Base-by-base conservation (phyloP, 2,888 invertebrate genomes). In the Timema podura region DNA sequence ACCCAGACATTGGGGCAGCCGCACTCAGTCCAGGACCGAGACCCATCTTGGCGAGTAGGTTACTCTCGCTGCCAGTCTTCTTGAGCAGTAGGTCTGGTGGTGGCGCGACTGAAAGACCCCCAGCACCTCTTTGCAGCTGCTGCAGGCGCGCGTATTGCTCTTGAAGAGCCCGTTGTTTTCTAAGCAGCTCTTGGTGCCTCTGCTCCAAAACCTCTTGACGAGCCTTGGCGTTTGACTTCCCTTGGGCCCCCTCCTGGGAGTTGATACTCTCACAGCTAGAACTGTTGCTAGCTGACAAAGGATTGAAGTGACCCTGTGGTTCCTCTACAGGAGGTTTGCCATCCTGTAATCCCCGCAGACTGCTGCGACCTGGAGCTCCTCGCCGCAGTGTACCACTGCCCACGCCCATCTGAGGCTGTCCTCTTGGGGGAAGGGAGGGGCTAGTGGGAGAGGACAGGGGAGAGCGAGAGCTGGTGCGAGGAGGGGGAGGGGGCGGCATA, bases 121-220 rank as follows among this genome's bases (percentile, higher is more conserved):
- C 87, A 0, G 89, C 89, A 75, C 90, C 89, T 75, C 93, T 87
- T 79, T 95, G 95, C 74, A 95, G 86, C 82, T 93, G 91, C 80
- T 96, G 95, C 71, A 96, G 82, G 44, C 95, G 87, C 16, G 93
- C 92, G 80, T 95, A 96, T 79, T 96, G 96, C 77, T 96, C 95
- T 79, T 96, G 95, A 30, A 96, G 83, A 16, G 93, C 91, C 76
- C 90, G 90, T 79, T 96, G 96, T 77, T 95, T 95, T 75, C 91
- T 89, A 13, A 96, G 82, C 45, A 96, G 83, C 78, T 96, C 95
- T 79, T 94, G 93, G 79, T 96, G 96, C 6, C 95, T 87, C 78
- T 91, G 90, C 79, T 95, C 95, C 68, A 96, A 84, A 67, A 91
- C 87, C 72, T 91, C 87, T 77, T 92, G 92, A 0, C 92, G 85